Conservation (phyloP, 2,888 invertebrate species). For the Parnassius smintheus region DNA sequence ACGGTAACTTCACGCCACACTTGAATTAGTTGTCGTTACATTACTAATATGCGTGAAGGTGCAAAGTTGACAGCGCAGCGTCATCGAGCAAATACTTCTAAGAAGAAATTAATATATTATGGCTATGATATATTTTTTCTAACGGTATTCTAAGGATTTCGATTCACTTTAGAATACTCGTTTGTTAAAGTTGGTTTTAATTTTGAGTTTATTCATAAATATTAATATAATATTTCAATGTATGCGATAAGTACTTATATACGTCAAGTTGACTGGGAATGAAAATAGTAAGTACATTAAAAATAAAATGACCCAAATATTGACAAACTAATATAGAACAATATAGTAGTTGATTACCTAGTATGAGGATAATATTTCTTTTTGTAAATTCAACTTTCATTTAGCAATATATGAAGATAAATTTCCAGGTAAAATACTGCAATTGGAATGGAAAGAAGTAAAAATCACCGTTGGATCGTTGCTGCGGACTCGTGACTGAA, state of each 20-base stretch:
- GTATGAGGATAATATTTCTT: constrained; percentile 14
- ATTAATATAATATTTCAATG: too few species aligned
- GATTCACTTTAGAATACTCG: too few species aligned
- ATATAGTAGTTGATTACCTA: constrained; percentile 16
- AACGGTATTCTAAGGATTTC: too few species aligned
- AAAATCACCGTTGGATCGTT: constrained; percentile 73
- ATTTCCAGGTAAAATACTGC: constrained; percentile 72
- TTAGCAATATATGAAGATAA: constrained; percentile 61
- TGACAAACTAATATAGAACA: too few species aligned
- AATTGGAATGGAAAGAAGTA: constrained; percentile 78
- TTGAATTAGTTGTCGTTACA: constrained; percentile 47
- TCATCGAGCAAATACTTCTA: constrained; percentile 13
- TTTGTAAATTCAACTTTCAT: constrained; percentile 29
- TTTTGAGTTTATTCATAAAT: too few species aligned
- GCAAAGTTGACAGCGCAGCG: constrained; percentile 34
- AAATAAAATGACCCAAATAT: too few species aligned
- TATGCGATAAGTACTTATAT: too few species aligned
- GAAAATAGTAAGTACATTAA: too few species aligned
- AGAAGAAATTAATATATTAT: too few species aligned
- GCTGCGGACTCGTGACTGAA: constrained; percentile 70
- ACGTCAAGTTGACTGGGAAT: too few species aligned
- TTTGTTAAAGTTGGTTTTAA: too few species aligned
- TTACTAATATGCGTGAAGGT: constrained; percentile 55
- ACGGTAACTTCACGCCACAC: constrained; percentile 54
- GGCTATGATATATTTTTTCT: too few species aligned